Conservation (phyloP, 2,797 vertebrate species). For the Sphaeramia orbicularis region DNA sequence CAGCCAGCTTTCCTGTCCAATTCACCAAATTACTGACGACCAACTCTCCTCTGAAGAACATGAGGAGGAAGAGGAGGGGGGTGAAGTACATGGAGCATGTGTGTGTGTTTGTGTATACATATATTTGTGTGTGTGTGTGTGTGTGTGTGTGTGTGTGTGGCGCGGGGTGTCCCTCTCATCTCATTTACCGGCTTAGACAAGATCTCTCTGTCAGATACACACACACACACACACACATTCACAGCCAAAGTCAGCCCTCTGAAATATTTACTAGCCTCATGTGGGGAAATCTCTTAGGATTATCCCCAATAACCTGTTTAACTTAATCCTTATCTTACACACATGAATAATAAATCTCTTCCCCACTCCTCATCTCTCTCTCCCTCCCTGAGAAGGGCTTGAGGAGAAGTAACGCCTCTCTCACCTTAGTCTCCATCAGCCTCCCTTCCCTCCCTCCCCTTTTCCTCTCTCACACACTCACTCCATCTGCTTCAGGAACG, state of each 20-base stretch:
- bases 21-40: slow-evolving; percentile 63
- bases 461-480: slow-evolving; percentile 54
- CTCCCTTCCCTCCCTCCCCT: slow-evolving; percentile 45
- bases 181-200: slow-evolving; percentile 75
- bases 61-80: not conserved
- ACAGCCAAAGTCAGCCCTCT: slow-evolving; percentile 60
- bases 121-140: too few species aligned
- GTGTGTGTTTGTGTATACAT: slow-evolving; percentile 18
- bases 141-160: slow-evolving; percentile 40
- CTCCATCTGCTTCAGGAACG: slow-evolving; percentile 70
- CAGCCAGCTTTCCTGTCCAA: slow-evolving; percentile 60
- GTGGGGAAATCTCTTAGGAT: slow-evolving; percentile 82
- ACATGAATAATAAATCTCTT: slow-evolving; percentile 84
- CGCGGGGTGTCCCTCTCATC: slow-evolving; percentile 62
- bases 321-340: slow-evolving; percentile 85
- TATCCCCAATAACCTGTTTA: slow-evolving; percentile 87
- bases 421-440: slow-evolving; percentile 69
- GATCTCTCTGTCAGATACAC: slow-evolving; percentile 70
- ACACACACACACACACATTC: slow-evolving; percentile 33
- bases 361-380: slow-evolving; percentile 29
- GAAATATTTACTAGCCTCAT: slow-evolving; percentile 82
- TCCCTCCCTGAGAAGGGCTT: slow-evolving; percentile 46
- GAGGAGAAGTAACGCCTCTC: slow-evolving; percentile 70
- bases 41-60: slow-evolving; percentile 20
- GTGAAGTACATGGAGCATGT: slow-evolving; percentile 5